These are phyloP conservation scores for Pristionchus mayeri DNA, from an alignment of 2,888 invertebrate genomes.

Conservation along the genomic window DNA sequence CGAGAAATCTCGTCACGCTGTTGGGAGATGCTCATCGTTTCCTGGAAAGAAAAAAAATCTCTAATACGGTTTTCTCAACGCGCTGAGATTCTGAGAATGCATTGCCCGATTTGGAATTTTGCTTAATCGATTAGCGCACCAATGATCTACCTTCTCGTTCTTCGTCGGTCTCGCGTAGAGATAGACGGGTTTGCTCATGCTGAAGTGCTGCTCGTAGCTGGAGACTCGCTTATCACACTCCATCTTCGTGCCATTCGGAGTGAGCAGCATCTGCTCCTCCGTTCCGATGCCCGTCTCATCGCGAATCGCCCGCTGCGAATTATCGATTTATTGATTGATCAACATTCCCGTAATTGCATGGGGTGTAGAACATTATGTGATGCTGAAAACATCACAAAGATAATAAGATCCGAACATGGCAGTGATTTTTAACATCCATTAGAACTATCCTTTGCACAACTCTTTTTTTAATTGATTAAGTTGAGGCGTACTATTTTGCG, in stretches of 20 bases:
- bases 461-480: too few species aligned
- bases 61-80: too few species aligned
- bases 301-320: slow-evolving; percentile 3
- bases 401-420: too few species aligned
- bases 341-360: too few species aligned
- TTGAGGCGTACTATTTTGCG: too few species aligned
- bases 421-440: too few species aligned
- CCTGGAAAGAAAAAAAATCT: slow-evolving; percentile 8
- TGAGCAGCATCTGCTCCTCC: slow-evolving; percentile 43
- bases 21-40: slow-evolving; percentile 31
- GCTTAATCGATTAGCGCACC: too few species aligned
- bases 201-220: background rate
- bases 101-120: background rate
- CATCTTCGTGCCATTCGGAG: slow-evolving; percentile 36
- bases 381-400: too few species aligned
- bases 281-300: slow-evolving; percentile 34
- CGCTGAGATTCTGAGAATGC: background rate
- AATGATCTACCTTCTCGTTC: slow-evolving; percentile 34
- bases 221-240: slow-evolving; percentile 31
- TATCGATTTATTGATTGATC: background rate
- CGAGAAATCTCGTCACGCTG: slow-evolving; percentile 29
- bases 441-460: too few species aligned
- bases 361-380: too few species aligned
- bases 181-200: slow-evolving; percentile 40
- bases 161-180: slow-evolving; percentile 14